Percentiles rank a stretch among this genome's conserved stretches.
phyloP scores from a whole-genome alignment of 92 coral and sea anemone species.

The Porites lobata region DNA sequence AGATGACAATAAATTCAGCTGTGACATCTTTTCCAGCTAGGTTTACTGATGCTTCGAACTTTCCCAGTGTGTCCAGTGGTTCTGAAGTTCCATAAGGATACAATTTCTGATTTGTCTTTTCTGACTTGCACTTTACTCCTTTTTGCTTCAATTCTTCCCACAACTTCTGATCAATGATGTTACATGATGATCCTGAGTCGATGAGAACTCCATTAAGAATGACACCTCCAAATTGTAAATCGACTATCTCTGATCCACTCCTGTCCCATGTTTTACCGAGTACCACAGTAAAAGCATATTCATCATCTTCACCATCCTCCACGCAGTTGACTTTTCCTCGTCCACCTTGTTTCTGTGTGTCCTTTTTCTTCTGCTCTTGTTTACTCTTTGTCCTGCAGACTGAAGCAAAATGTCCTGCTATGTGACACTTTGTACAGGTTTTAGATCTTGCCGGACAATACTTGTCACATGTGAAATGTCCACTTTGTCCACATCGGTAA shows the following conservation, averaged over 20 bases:
- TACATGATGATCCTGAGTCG: slow-evolving; percentile 58
- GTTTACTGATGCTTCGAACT: slow-evolving; percentile 29
- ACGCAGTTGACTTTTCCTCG: slow-evolving; percentile 19
- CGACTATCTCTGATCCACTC: slow-evolving; percentile 31
- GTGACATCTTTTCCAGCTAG: slow-evolving; percentile 12
- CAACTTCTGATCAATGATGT: slow-evolving; percentile 32
- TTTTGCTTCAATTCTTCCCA: slow-evolving; percentile 48
- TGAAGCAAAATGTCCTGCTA: slow-evolving; percentile 36
- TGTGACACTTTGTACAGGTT: slow-evolving; percentile 41
- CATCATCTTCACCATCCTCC: slow-evolving; percentile 14
- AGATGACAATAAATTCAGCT: slow-evolving; percentile 47
- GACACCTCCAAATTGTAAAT: slow-evolving; percentile 54
- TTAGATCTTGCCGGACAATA: slow-evolving; percentile 39
- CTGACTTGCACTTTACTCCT: slow-evolving; percentile 32
- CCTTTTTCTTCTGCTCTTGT: slow-evolving; percentile 13
- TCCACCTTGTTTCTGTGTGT: slow-evolving; percentile 8
- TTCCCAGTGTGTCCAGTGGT: slow-evolving; percentile 52
- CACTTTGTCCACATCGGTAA: too few species aligned
- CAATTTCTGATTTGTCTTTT: background rate
- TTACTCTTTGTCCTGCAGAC: slow-evolving; percentile 32
- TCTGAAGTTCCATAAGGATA: slow-evolving; percentile 55
- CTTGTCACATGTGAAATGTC: background rate
- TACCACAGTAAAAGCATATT: slow-evolving; percentile 36
- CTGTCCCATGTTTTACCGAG: background rate
- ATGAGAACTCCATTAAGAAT: slow-evolving; percentile 36